Percentiles rank a stretch among this genome's conserved stretches.
Evolutionary conservation across 2,797 vertebrate species (phyloP).

Genomic region (Acridotheres tristis): DNA sequence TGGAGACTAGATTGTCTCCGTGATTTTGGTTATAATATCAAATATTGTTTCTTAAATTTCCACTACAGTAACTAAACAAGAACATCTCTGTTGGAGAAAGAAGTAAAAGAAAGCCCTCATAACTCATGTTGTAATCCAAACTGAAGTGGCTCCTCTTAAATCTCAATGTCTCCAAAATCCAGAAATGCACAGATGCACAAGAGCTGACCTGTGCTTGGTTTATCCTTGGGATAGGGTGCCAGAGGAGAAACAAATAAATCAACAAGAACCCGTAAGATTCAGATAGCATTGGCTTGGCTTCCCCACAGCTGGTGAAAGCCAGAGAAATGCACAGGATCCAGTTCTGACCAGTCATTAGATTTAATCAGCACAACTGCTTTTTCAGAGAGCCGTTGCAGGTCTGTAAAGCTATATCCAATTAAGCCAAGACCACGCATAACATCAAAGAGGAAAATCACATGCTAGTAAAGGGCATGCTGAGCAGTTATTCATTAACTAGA

Average conservation of each 20-base stretch:
- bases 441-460: slow-evolving; percentile 64
- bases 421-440: slow-evolving; percentile 42
- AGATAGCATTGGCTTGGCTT: not conserved
- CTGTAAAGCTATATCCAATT: slow-evolving; percentile 46
- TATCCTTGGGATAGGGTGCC: not conserved
- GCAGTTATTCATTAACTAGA: slow-evolving; percentile 65
- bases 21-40: not conserved
- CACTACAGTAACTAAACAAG: not conserved
- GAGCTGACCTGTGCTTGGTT: not conserved
- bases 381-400: not conserved
- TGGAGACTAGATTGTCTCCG: not conserved
- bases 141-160: not conserved
- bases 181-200: not conserved
- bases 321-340: not conserved
- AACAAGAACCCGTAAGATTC: not conserved
- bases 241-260: not conserved
- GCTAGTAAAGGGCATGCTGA: slow-evolving; percentile 27
- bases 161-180: not conserved
- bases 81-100: not conserved
- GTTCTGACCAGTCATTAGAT: slow-evolving; percentile 40
- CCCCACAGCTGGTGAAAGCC: not conserved
- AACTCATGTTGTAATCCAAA: not conserved
- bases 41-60: not conserved
- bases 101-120: not conserved
- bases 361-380: slow-evolving; percentile 43